Evolutionary conservation across 2,113 vertebrate species (phyloP).

Genomic region (Cyanocitta stelleri): DNA sequence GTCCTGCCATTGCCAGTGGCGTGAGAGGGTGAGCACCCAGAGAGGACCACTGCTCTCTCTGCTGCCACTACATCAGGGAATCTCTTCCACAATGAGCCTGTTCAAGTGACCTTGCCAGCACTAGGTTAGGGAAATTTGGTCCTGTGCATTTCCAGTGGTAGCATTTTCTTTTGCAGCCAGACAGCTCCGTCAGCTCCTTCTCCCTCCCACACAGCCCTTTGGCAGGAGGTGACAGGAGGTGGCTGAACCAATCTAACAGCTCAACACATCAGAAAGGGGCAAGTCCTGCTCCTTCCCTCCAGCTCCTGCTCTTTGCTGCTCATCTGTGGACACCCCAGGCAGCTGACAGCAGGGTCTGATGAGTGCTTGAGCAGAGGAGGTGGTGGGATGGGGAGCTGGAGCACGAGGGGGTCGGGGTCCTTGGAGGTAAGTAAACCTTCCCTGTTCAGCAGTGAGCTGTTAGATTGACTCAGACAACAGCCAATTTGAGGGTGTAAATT

Average conservation of each 20-base stretch:
- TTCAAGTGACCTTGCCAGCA: neutral
- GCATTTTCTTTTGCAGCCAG: neutral
- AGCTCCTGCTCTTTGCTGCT: neutral
- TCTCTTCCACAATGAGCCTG: neutral
- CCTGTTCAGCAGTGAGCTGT: neutral
- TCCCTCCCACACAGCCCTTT: neutral
- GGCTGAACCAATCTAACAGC: neutral
- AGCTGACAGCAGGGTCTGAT: conserved; percentile 2
- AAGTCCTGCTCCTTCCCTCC: neutral
- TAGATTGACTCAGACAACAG: conserved; percentile 8
- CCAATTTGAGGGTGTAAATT: conserved; percentile 31
- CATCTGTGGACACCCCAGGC: neutral
- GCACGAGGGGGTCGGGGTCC: neutral
- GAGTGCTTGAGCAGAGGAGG: neutral
- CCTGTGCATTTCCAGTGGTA: neutral
- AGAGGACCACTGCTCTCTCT: neutral
- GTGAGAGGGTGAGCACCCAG: accelerated
- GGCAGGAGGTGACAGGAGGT: conserved; percentile 36
- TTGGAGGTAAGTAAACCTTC: neutral
- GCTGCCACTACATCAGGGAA: neutral
- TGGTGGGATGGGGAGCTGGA: neutral
- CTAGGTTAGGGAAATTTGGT: neutral
- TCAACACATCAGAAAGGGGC: conserved; percentile 21
- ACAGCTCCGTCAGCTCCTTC: neutral
- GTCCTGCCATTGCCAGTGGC: neutral